These are phyloP conservation scores for Ibycter americanus DNA, from an alignment of 2,797 vertebrate species.

Conservation along the genomic window DNA sequence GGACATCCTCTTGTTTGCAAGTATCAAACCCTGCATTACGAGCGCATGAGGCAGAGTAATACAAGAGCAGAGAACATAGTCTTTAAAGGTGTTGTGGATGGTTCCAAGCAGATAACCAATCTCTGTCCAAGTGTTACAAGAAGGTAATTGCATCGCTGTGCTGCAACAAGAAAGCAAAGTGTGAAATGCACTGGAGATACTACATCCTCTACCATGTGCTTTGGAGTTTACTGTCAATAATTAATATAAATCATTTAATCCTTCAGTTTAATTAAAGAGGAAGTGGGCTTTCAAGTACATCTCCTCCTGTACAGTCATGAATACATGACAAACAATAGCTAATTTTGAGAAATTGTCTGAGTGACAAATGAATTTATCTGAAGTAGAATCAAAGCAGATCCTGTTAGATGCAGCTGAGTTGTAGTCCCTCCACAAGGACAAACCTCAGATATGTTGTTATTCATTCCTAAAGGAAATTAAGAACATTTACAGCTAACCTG, in stretches of 20 bases:
- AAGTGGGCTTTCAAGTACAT: neutral
- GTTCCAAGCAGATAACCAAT: neutral
- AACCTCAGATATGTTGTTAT: neutral
- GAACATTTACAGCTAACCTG: neutral
- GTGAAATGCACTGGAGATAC: neutral
- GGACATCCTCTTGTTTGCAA: neutral
- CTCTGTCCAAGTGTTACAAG: neutral
- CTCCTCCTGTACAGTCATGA: neutral
- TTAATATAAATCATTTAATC: neutral
- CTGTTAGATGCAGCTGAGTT: neutral
- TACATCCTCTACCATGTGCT: neutral
- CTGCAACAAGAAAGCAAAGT: neutral
- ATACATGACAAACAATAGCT: neutral
- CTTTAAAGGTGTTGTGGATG: neutral
- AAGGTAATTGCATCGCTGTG: neutral
- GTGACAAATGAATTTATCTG: neutral
- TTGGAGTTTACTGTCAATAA: neutral
- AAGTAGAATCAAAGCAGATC: neutral
- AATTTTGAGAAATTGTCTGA: neutral
- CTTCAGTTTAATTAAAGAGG: neutral
- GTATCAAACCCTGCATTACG: neutral
- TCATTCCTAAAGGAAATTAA: neutral
- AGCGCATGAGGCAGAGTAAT: neutral
- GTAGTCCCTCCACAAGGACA: neutral
- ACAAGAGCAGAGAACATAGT: accelerated